Conservation (phyloP, 2,113 vertebrate genomes). For the Poeciliopsis prolifica region DNA sequence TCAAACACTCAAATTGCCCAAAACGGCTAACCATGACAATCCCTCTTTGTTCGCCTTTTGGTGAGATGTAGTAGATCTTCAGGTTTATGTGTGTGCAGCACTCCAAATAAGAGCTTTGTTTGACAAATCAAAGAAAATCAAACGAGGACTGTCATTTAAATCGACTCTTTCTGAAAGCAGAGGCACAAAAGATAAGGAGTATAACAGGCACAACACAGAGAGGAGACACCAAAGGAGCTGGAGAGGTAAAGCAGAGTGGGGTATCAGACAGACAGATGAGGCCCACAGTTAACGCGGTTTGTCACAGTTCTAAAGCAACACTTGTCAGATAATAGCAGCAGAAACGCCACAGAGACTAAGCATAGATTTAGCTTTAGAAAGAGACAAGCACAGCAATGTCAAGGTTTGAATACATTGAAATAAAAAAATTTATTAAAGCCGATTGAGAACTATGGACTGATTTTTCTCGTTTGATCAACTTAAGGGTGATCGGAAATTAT, state of each 20-base stretch:
- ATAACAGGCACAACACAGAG: neutral
- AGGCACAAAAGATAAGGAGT: neutral
- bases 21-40: neutral
- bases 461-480: neutral
- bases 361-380: neutral
- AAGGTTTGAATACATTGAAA: neutral
- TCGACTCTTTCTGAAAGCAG: neutral
- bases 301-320: conserved; percentile 1
- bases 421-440: neutral
- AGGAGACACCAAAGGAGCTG: conserved; percentile 3
- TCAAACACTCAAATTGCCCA: neutral
- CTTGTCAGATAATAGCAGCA: neutral
- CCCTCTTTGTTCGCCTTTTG: neutral
- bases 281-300: conserved; percentile 11
- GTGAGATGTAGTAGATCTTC: neutral
- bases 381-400: neutral
- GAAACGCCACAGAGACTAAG: neutral
- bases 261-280: neutral
- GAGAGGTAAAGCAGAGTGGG: conserved; percentile 4
- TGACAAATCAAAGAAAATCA: neutral
- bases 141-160: neutral
- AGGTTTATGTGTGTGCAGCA: neutral
- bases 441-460: neutral
- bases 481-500: neutral
- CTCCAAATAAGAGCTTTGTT: neutral